Evolutionary conservation across 2,888 invertebrate species (phyloP), one percentile per base, ranked within the genome.

Genomic region (Drosophila villosipedis): DNA sequence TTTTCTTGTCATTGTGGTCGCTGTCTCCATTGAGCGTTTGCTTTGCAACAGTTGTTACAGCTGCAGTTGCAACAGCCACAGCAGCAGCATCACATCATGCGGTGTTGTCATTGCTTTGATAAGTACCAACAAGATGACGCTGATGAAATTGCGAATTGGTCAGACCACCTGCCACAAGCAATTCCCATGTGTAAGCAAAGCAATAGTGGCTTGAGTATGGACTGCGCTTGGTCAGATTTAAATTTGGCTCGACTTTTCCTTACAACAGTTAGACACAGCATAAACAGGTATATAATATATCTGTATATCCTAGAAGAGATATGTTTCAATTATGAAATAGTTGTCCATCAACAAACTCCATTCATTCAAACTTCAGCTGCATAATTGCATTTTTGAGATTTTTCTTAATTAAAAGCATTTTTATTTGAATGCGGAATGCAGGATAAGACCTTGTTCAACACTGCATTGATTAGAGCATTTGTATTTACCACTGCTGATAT

Each of bases 41-140:
- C 57, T 33, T 65, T 63, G 68, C 55, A 33, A 63, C 58, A 71
- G 78, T 75, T 80, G 71, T 71, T 74, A 50, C 74, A 78, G 82
- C 70, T 75, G 82, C 74, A 73, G 78, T 70, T 71, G 80, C 68
- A 61, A 59, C 63, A 52, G 54, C 63, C 41, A 31, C 65, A 49
- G 3, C 59, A 33, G 53, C 57, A 28, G 47, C 52, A 43, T 37
- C 39, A 28, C 61, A 61, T 39, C 39, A 62, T 55, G 47, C 49
- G 43, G 52, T 83, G 75, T 90, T 79, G 81, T 81, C 79, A 68
- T 73, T 88, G 89, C 86, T 83, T 90, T 83, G 90, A 90, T 83
- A 78, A 88, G 77, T 73, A 67, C 81, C 81, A 85, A 83, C 86
- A 85, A 68, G 72, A 60, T 68, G 78, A 60, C 71, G 68, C 57